Base-by-base conservation (phyloP, 1,140 invertebrate species). In the Orussus abietinus region DNA sequence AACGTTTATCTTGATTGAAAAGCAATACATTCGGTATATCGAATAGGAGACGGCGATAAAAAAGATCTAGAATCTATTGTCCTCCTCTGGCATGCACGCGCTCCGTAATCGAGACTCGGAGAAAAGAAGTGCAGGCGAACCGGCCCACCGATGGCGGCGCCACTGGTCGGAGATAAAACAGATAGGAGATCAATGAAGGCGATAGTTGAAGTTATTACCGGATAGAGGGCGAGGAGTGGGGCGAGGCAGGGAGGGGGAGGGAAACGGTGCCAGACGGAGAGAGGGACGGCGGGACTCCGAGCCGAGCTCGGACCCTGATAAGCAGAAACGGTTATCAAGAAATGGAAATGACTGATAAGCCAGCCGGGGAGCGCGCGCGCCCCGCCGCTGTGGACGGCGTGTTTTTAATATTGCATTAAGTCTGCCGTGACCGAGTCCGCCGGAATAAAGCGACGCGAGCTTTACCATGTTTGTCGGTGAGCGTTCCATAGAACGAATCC, bases 261-360 rank as follows among this genome's bases (percentile, higher is more conserved):
- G 9, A 35, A 31, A 20, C 25, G 21, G 25, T 5, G 34, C 5
- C 29, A 38, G 30, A 40, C 18, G 20, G 17, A 18, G 41, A 18
- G 31, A 25, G 29, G 14, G 14, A 25, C 18, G 31, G 35, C 19
- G 38, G 20, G 34, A 48, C 19, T 15, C 39, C 21, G 31, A 33
- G 13, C 36, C 38, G 45, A 46, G 47, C 57, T 64, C 56, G 59
- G 59, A 62, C 55, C 46, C 51, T 57, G 69, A 72, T 72, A 71
- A 73, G 66, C 69, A 69, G 58, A 65, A 71, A 71, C 63, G 64
- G 69, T 72, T 72, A 73, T 73, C 69, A 66, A 72, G 66, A 71
- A 72, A 72, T 73, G 68, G 66, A 72, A 73, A 73, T 72, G 64
- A 68, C 64, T 71, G 70, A 73, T 72, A 73, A 72, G 65, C 28